These are phyloP conservation scores for Athrips mouffetella DNA, from an alignment of 2,888 invertebrate species.

Conservation along the genomic window DNA sequence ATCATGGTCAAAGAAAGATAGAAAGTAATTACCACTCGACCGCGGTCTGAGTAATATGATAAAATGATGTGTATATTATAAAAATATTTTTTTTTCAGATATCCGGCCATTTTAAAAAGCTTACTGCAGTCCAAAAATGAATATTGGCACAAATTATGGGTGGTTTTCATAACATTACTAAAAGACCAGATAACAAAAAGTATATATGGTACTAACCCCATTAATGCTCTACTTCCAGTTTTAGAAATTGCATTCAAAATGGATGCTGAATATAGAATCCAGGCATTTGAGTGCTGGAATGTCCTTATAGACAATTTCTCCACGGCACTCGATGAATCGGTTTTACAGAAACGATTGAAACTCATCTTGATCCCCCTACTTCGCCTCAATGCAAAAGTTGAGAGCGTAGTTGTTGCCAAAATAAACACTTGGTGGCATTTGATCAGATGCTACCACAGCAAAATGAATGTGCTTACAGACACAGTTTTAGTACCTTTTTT, in stretches of 20 bases:
- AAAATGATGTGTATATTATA: no score
- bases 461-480: conserved; percentile 69
- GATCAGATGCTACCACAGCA: conserved; percentile 73
- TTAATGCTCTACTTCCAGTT: conserved; percentile 82
- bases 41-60: no score
- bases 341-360: conserved; percentile 81
- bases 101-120: conserved; percentile 63
- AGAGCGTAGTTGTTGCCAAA: conserved; percentile 82
- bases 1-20: no score
- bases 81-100: conserved; percentile 43
- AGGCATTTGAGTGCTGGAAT: conserved; percentile 82
- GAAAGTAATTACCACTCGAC: no score
- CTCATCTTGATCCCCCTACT: conserved; percentile 84
- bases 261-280: conserved; percentile 72
- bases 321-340: conserved; percentile 54
- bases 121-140: conserved; percentile 64
- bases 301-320: conserved; percentile 81
- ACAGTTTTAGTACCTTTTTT: conserved; percentile 79
- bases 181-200: conserved; percentile 59
- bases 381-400: conserved; percentile 84
- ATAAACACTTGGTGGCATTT: conserved; percentile 86
- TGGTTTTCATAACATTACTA: conserved; percentile 75
- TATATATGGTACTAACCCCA: conserved; percentile 61
- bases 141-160: conserved; percentile 81
- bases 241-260: conserved; percentile 86